Evolutionary conservation across 2,797 vertebrate species (phyloP), one percentile per base, ranked within the genome.

Genomic region (Lithobates sylvaticus): DNA sequence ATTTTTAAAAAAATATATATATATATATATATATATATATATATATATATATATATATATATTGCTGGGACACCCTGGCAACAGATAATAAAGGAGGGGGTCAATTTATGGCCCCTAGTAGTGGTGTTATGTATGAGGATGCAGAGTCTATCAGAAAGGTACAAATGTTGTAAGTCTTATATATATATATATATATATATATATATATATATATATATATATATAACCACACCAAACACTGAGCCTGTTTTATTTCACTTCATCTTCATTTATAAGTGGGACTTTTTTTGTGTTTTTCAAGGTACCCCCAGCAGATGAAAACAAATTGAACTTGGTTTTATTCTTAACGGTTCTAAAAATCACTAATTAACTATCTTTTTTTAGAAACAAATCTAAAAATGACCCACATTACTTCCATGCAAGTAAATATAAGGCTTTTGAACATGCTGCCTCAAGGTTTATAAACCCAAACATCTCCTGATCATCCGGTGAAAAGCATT

Each of bases 341-440:
- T 85, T 75, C 7, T 50, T 75, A 10, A 29, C 39, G 10, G 23
- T 65, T 78, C 21, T 36, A 65, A 16, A 78, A 83, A 39, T 32
- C 32, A 36, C 65, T 72, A 21, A 65, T 78, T 50, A 29, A 21
- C 26, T 12, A 70, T 36, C 34, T 81, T 76, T 86, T 64, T 42
- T 29, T 81, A 34, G 64, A 76, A 69, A 44, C 69, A 0, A 7
- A 2, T 9, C 65, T 78, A 65, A 72, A 86, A 78, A 82, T 77
- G 76, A 47, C 10, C n/a, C 65, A 29, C 12, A 12, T 29, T 29
- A 67, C 5, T 12, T 61, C 1, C 6, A 7, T 61, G 21, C 5
- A 61, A 61, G 54, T 81, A 81, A 86, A 81, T 76, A 13, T 79
- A 71, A 16, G 12, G n/a, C 77, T 76, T 58, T 75, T 69, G n/a